These are phyloP conservation scores for Hirtodrosophila alboralis DNA, from an alignment of 2,888 invertebrate species.

Conservation along the genomic window DNA sequence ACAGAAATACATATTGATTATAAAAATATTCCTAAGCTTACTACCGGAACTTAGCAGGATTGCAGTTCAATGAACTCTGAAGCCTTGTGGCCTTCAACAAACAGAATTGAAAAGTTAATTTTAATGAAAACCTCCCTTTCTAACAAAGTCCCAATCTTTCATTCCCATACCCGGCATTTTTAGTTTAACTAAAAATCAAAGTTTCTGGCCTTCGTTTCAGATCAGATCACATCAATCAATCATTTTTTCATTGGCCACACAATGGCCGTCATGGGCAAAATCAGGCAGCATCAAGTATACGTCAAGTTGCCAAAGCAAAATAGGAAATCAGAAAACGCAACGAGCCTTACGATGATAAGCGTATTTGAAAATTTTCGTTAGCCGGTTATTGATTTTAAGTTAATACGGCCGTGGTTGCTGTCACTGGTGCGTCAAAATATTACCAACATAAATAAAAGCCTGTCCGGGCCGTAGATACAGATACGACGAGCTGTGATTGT, in stretches of 20 bases:
- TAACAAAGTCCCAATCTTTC: no score
- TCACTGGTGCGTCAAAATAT: conserved; percentile 22
- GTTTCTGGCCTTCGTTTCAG: conserved; percentile 41
- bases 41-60: conserved; percentile 12
- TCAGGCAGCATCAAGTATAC: conserved; percentile 60
- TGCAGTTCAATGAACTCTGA: conserved; percentile 38
- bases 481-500: conserved; percentile 27
- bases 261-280: conserved; percentile 33
- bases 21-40: neutral
- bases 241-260: conserved; percentile 50
- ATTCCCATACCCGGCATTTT: neutral
- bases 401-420: conserved; percentile 18
- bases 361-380: conserved; percentile 59
- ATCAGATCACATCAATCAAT: conserved; percentile 68
- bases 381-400: conserved; percentile 67
- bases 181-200: conserved; percentile 67
- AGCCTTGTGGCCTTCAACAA: conserved; percentile 4
- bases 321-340: conserved; percentile 12
- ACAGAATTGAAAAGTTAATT: conserved; percentile 15
- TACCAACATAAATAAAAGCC: conserved; percentile 53
- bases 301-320: conserved; percentile 42
- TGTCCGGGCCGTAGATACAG: conserved; percentile 35
- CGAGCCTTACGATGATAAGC: conserved; percentile 44
- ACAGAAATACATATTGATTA: no score
- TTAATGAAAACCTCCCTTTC: conserved; percentile 7